Percentiles rank a stretch among this genome's conserved stretches.
Conservation (phyloP, 2,888 invertebrate species). For the Scaptomyza parva region DNA sequence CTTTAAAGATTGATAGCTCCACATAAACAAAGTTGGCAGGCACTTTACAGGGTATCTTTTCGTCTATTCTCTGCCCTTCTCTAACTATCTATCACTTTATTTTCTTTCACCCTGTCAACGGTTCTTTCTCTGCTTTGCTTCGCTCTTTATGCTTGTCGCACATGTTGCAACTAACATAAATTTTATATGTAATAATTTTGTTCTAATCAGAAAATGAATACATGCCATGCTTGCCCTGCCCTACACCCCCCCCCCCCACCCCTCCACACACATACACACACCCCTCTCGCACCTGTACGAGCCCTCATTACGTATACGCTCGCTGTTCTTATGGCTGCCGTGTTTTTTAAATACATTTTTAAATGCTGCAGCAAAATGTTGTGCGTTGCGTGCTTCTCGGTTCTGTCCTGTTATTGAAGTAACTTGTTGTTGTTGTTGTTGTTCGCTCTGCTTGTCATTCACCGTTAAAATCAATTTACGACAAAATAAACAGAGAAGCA, state of each 20-base stretch:
- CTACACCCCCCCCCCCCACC: too few relatives aligned
- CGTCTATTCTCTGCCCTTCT: background rate
- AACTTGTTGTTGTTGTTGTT: constrained; percentile 36
- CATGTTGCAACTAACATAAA: constrained; percentile 69
- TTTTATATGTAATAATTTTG: constrained; percentile 76
- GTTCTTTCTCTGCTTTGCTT: constrained; percentile 5
- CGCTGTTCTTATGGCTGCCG: constrained; percentile 7
- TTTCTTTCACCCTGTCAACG: background rate
- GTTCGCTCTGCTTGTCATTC: constrained; percentile 68
- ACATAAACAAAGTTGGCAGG: too few relatives aligned
- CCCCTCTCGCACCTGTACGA: too few relatives aligned
- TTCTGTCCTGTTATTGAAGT: constrained; percentile 9
- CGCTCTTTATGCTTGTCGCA: constrained; percentile 52
- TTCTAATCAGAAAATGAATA: constrained; percentile 76
- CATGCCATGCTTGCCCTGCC: constrained; percentile 18
- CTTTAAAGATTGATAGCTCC: too few relatives aligned
- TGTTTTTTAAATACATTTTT: constrained; percentile 71
- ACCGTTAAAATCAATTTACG: constrained; percentile 80
- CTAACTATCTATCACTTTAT: background rate
- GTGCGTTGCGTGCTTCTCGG: constrained; percentile 60
- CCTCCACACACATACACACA: too few relatives aligned
- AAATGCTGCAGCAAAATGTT: constrained; percentile 60
- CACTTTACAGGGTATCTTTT: background rate
- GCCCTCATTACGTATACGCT: background rate
- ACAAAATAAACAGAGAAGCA: constrained; percentile 77